Conservation (phyloP, 2,797 vertebrate genomes). For the Carduelis carduelis region DNA sequence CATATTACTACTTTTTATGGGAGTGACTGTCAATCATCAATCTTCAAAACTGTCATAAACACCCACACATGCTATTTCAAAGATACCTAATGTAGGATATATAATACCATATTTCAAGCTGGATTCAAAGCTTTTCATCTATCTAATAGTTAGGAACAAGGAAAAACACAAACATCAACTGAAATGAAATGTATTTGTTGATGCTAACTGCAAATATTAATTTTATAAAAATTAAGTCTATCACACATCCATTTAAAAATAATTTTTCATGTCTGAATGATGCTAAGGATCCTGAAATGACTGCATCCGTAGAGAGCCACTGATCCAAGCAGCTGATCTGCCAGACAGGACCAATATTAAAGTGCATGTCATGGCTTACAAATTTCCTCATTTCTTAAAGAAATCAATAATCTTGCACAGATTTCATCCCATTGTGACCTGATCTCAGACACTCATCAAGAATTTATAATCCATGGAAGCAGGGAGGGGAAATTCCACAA, state of each 20-base stretch:
- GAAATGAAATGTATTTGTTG: slow-evolving; percentile 61
- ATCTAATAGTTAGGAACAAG: slow-evolving; percentile 54
- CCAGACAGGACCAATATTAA: background rate
- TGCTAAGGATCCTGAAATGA: background rate
- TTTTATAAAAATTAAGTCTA: slow-evolving; percentile 26
- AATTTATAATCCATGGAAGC: background rate
- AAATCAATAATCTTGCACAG: background rate
- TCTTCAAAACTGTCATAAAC: slow-evolving; percentile 58
- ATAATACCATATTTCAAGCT: slow-evolving; percentile 25
- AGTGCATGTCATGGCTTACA: background rate
- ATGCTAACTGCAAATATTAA: slow-evolving; percentile 14
- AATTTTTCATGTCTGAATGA: background rate
- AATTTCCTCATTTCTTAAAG: background rate
- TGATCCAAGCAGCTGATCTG: background rate
- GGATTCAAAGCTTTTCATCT: slow-evolving; percentile 41
- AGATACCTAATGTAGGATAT: slow-evolving; percentile 49
- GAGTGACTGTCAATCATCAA: slow-evolving; percentile 48
- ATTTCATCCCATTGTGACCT: background rate
- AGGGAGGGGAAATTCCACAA: background rate
- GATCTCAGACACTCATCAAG: background rate
- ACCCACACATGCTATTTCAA: slow-evolving; percentile 56
- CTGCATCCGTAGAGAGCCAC: background rate
- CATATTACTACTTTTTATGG: slow-evolving; percentile 52
- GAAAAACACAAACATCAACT: slow-evolving; percentile 64
- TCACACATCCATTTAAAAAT: background rate